phyloP scores from a whole-genome alignment of 2,888 invertebrate genomes.

The Xestia sexstrigata region DNA sequence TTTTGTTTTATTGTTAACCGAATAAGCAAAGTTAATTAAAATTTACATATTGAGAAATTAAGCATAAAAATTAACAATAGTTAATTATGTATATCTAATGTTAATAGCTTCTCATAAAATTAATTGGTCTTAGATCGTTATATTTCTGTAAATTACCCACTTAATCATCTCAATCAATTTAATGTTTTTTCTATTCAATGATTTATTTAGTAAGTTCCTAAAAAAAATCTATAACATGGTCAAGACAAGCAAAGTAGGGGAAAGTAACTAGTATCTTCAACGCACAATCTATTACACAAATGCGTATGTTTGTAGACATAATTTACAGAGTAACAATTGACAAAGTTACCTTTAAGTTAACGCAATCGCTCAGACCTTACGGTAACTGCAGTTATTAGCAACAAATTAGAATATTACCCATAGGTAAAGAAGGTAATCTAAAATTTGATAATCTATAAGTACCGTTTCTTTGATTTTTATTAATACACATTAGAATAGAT shows the following conservation, averaged over 20 bases:
- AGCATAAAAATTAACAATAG: background rate
- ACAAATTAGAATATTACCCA: background rate
- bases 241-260: background rate
- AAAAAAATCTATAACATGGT: background rate
- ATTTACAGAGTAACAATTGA: slow-evolving; percentile 43
- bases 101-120: background rate
- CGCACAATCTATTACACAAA: slow-evolving; percentile 60
- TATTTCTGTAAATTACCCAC: no score
- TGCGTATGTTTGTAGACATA: slow-evolving; percentile 44
- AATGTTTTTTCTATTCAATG: no score
- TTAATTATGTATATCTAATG: background rate
- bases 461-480: background rate
- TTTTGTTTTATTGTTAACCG: background rate
- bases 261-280: background rate
- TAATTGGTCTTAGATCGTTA: background rate
- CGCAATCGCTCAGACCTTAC: slow-evolving; percentile 48
- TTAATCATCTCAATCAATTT: background rate
- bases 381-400: background rate
- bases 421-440: background rate
- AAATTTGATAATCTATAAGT: no score
- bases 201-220: background rate
- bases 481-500: background rate
- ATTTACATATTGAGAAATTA: background rate
- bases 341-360: slow-evolving; percentile 33
- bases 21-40: background rate